These are phyloP conservation scores for Mesoclemmys tuberculata DNA, from an alignment of 2,113 vertebrate genomes.

Conservation along the genomic window DNA sequence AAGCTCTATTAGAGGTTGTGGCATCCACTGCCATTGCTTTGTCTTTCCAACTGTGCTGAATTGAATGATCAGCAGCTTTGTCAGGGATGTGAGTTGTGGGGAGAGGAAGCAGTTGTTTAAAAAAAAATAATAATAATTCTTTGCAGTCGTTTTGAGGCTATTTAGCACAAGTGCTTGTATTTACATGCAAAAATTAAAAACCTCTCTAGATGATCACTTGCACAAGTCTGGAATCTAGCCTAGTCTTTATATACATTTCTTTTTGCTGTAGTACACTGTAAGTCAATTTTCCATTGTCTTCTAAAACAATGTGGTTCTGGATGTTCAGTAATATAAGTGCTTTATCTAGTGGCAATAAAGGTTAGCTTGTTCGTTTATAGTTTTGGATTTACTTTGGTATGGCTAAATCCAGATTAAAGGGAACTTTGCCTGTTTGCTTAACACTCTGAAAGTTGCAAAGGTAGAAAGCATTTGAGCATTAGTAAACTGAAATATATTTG, in stretches of 20 bases:
- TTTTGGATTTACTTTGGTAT: not conserved
- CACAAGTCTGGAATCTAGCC: not conserved
- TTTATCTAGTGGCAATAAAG: not conserved
- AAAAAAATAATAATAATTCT: not conserved
- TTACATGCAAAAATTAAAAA: not conserved
- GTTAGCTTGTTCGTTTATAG: not conserved
- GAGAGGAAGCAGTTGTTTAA: not conserved
- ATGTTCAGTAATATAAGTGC: not conserved
- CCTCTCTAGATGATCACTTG: not conserved
- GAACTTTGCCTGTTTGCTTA: not conserved
- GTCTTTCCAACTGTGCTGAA: accelerated
- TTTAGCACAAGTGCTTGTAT: not conserved
- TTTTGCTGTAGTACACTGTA: not conserved
- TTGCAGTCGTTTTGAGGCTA: not conserved
- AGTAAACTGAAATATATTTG: not conserved
- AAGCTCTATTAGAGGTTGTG: not conserved
- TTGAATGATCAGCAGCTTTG: not conserved
- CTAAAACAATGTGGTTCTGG: not conserved
- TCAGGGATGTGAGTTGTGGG: not conserved
- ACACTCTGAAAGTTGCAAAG: not conserved
- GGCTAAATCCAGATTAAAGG: not conserved
- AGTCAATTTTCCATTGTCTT: not conserved
- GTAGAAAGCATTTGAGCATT: not conserved
- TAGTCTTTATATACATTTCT: not conserved
- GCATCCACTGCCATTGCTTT: not conserved